Percentiles rank a stretch among this genome's conserved stretches.
Conservation (phyloP, 2,888 invertebrate genomes). For the Polydrusus tereticollis region DNA sequence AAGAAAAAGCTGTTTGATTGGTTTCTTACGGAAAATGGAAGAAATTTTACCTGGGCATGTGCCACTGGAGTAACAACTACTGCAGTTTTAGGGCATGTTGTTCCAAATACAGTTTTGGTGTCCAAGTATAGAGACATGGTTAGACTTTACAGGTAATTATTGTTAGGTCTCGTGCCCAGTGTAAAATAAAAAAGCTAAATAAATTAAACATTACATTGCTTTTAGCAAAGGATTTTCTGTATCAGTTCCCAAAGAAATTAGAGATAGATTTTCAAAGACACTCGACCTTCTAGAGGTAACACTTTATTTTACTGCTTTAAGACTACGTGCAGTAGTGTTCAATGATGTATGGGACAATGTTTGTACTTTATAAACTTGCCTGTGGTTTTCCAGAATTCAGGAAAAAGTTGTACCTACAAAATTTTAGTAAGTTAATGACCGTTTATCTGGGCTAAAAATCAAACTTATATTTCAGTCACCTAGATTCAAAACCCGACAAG, state of each 20-base stretch:
- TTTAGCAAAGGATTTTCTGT: conserved; percentile 74
- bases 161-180: no score
- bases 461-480: no score
- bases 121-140: conserved; percentile 74
- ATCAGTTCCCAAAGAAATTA: conserved; percentile 69
- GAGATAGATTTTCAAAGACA: conserved; percentile 71
- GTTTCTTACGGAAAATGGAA: conserved; percentile 72
- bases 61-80: conserved; percentile 68
- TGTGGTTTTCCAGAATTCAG: not conserved
- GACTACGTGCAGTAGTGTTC: no score
- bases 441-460: no score
- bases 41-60: conserved; percentile 68
- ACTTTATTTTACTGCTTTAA: not conserved
- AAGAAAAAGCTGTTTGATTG: conserved; percentile 62
- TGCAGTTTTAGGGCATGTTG: conserved; percentile 67
- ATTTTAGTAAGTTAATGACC: no score
- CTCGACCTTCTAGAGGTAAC: conserved; percentile 71
- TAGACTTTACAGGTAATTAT: conserved; percentile 75
- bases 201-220: conserved; percentile 50
- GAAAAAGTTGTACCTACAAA: no score
- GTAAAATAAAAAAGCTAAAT: no score
- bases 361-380: no score
- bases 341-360: no score
- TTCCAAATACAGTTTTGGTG: conserved; percentile 75
- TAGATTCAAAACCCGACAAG: no score